A percentile compares a stretch with the other conserved stretches of the same genome.
phyloP scores from a whole-genome alignment of 2,888 invertebrate species.

The Odontocolon sp. region DNA sequence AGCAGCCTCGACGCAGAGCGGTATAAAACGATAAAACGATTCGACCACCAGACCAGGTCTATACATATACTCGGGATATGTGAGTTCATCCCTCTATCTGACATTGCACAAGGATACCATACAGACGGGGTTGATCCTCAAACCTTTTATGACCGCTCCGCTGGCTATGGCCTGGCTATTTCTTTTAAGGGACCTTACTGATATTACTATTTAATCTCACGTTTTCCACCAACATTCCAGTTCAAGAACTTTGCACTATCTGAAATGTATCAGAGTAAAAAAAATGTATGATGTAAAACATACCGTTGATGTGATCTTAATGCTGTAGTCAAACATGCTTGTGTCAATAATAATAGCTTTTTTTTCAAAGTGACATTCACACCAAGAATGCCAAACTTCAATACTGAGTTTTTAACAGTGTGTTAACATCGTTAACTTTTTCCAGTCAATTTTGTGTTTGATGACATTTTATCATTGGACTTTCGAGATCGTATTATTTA shows the following conservation, averaged over 20 bases:
- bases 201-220: slow-evolving; percentile 19
- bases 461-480: no score
- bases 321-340: no score
- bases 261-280: neutral
- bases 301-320: no score
- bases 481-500: no score
- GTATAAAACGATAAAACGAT: slow-evolving; percentile 71
- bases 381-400: no score
- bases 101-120: slow-evolving; percentile 9
- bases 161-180: slow-evolving; percentile 21
- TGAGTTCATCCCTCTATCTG: neutral
- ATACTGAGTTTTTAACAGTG: no score
- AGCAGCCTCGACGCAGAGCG: slow-evolving; percentile 34
- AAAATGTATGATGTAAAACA: neutral
- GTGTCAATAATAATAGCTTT: no score
- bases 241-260: neutral
- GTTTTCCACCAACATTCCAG: slow-evolving; percentile 14
- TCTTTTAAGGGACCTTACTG: slow-evolving; percentile 2
- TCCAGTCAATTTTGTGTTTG: no score
- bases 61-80: neutral
- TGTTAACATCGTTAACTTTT: no score
- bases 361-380: no score
- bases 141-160: slow-evolving; percentile 3
- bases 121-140: slow-evolving; percentile 33
- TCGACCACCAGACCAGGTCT: slow-evolving; percentile 44